phyloP scores from a whole-genome alignment of 37 sponge, comb jelly and placozoan genomes.

The Diacarnus erythraeanus region DNA sequence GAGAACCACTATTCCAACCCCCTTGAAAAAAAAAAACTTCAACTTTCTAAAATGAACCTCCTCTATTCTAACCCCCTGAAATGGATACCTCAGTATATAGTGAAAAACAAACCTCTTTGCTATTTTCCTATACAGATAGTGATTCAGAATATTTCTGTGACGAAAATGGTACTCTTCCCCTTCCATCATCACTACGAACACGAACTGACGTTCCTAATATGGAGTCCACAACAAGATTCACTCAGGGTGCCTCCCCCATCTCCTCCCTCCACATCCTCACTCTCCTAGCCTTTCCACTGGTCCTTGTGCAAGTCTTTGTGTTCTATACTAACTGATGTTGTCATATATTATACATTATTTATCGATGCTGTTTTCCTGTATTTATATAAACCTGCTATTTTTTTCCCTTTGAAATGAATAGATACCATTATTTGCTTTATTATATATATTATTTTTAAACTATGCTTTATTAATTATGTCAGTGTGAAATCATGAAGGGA shows the following conservation, averaged over 20 bases:
- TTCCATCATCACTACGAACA: neutral
- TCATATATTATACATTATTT: neutral
- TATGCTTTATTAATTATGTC: neutral
- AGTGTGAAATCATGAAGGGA: neutral
- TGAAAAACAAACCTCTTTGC: conserved; percentile 4
- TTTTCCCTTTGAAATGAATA: neutral
- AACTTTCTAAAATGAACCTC: too few species aligned
- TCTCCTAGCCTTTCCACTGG: neutral
- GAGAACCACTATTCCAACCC: too few species aligned
- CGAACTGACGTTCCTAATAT: neutral
- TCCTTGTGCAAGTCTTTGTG: neutral
- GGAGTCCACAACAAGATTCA: neutral
- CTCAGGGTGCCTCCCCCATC: neutral
- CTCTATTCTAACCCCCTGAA: too few species aligned
- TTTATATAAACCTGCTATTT: neutral
- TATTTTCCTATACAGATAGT: neutral
- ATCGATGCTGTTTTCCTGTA: neutral
- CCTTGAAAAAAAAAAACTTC: too few species aligned
- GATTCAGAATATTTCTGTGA: conserved; percentile 24
- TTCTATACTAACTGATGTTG: neutral
- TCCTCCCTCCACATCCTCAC: neutral
- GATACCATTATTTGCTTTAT: neutral
- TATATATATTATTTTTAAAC: neutral
- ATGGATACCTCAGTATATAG: too few species aligned
- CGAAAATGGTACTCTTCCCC: neutral